These are phyloP conservation scores for Myanophis thanlyinensis DNA, from an alignment of 2,113 vertebrate genomes.

Conservation along the genomic window DNA sequence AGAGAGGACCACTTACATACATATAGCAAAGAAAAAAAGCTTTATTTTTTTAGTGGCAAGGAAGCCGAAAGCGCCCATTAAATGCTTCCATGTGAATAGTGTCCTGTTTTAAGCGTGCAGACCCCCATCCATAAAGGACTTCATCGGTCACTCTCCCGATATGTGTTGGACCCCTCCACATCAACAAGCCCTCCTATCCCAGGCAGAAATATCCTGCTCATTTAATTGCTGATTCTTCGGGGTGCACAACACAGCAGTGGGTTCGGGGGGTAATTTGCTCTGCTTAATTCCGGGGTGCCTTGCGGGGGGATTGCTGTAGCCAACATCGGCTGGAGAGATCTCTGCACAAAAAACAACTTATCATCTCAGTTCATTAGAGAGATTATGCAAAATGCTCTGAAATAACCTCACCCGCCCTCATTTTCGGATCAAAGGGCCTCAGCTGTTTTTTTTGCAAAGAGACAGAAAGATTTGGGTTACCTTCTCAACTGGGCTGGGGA, in stretches of 20 bases:
- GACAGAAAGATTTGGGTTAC: too few species aligned
- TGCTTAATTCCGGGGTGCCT: conserved; percentile 1
- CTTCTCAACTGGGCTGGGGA: background rate
- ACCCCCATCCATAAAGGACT: background rate
- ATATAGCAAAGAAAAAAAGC: conserved; percentile 55
- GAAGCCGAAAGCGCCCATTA: background rate
- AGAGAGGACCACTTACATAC: background rate
- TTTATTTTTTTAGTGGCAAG: conserved; percentile 49
- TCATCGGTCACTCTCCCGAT: background rate
- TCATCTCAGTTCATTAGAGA: background rate
- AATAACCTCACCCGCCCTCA: rapidly evolving
- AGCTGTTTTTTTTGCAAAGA: background rate
- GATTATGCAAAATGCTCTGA: background rate
- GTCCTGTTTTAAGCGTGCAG: background rate
- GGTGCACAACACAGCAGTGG: too few species aligned
- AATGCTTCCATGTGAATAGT: background rate
- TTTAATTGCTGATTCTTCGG: conserved; percentile 43
- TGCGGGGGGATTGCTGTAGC: background rate
- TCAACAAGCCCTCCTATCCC: background rate
- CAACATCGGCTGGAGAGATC: rapidly evolving
- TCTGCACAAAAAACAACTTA: background rate
- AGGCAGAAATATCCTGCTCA: conserved; percentile 8
- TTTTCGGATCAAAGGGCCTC: background rate
- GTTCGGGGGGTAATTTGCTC: too few species aligned
- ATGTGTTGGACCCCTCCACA: background rate